Conservation (phyloP, 2,113 vertebrate genomes). For the Geothlypis trichas region DNA sequence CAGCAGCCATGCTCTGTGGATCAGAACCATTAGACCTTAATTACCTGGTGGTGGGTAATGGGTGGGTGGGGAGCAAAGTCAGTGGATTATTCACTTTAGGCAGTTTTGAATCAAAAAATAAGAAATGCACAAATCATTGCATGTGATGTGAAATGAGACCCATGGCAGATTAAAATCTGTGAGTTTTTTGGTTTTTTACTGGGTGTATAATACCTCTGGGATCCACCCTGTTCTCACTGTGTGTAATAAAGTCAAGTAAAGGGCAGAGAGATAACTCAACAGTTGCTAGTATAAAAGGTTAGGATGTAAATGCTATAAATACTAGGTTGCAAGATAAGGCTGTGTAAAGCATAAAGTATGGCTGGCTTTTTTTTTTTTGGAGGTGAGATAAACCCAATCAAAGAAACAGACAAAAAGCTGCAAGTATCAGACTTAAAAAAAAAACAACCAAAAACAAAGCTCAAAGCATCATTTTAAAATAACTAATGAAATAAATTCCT, state of each 20-base stretch:
- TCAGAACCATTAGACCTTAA: not conserved
- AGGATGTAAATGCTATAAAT: not conserved
- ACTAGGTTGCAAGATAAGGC: not conserved
- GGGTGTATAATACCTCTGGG: not conserved
- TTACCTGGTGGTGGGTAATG: not conserved
- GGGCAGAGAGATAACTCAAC: not conserved
- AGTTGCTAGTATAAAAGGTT: not conserved
- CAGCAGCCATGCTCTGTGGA: not conserved
- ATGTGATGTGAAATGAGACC: not conserved
- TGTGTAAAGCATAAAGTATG: not conserved
- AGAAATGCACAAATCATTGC: not conserved
- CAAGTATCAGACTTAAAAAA: not conserved
- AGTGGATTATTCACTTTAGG: not conserved
- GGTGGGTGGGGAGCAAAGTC: not conserved
- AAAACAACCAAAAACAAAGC: not conserved
- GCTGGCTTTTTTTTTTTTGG: not conserved
- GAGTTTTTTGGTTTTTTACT: not conserved
- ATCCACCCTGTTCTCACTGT: not conserved
- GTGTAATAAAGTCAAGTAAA: not conserved
- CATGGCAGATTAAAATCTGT: not conserved
- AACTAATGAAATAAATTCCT: not conserved
- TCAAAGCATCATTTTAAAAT: not conserved
- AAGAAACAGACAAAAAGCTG: not conserved
- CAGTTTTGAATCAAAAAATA: not conserved
- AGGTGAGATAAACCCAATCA: not conserved